Evolutionary conservation across 2,113 vertebrate species (phyloP).

Genomic region (Phainopepla nitens): DNA sequence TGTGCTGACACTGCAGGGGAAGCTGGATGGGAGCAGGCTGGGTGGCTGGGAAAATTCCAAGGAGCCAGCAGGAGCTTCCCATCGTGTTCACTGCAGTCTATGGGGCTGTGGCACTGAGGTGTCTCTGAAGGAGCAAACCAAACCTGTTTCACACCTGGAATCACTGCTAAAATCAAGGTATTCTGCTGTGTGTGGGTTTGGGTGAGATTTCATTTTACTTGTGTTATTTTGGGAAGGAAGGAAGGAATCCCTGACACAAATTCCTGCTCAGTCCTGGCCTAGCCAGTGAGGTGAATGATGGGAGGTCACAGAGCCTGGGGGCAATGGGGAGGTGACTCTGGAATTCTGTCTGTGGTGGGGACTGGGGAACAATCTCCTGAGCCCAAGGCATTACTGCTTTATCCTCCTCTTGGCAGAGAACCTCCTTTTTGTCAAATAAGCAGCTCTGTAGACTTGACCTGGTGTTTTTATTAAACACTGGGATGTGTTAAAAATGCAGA

Average conservation of each 20-base stretch:
- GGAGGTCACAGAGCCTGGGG: neutral
- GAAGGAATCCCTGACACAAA: fast-evolving
- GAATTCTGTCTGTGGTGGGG: neutral
- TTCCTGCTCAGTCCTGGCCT: neutral
- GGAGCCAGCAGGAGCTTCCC: neutral
- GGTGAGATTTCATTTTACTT: neutral
- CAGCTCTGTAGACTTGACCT: neutral
- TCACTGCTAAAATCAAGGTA: neutral
- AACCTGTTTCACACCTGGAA: neutral
- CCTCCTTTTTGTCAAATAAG: neutral
- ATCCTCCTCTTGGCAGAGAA: neutral
- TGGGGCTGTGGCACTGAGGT: neutral
- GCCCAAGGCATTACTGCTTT: neutral
- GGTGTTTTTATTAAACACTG: neutral
- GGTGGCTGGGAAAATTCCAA: neutral
- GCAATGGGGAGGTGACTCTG: neutral
- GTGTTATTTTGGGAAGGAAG: neutral
- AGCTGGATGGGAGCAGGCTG: neutral
- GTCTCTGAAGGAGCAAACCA: neutral
- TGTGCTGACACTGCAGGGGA: neutral
- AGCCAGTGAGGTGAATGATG: no score
- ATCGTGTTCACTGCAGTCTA: fast-evolving
- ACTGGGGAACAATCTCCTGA: neutral
- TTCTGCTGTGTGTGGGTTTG: neutral
- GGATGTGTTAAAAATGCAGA: neutral